Evolutionary conservation across 2,113 vertebrate species (phyloP).

Genomic region (Carassius gibelio): DNA sequence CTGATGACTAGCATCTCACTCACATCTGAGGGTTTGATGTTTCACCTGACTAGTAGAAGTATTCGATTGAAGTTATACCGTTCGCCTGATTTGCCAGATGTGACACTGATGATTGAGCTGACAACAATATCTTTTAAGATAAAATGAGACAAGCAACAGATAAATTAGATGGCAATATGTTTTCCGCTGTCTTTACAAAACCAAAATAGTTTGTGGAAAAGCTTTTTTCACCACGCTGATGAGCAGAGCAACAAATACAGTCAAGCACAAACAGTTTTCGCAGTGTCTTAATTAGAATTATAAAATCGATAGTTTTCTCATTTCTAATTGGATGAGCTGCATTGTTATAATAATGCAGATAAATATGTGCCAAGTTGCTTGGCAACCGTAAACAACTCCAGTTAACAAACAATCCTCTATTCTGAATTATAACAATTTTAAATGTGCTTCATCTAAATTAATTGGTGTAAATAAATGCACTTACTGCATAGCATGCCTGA

Average conservation of each 20-base stretch:
- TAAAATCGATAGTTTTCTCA: background rate
- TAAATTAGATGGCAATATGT: background rate
- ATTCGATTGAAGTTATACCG: background rate
- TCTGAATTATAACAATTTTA: background rate
- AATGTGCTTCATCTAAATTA: background rate
- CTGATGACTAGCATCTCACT: conserved; percentile 24
- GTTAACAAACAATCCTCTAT: background rate
- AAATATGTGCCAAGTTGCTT: background rate
- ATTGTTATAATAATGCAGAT: background rate
- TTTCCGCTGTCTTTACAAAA: background rate
- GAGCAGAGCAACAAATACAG: background rate
- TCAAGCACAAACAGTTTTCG: background rate
- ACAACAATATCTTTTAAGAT: background rate
- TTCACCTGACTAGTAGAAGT: conserved; percentile 5
- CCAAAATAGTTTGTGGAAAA: background rate
- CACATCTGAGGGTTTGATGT: conserved; percentile 9
- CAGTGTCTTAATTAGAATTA: background rate
- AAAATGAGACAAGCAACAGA: conserved; percentile 7
- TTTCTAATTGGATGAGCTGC: background rate
- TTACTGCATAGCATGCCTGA: background rate
- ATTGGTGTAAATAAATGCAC: background rate
- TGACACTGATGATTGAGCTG: background rate
- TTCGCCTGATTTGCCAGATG: background rate
- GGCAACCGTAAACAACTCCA: background rate
- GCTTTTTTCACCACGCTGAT: background rate